Conservation (phyloP, 2,797 vertebrate genomes). For the Takifugu ocellatus region DNA sequence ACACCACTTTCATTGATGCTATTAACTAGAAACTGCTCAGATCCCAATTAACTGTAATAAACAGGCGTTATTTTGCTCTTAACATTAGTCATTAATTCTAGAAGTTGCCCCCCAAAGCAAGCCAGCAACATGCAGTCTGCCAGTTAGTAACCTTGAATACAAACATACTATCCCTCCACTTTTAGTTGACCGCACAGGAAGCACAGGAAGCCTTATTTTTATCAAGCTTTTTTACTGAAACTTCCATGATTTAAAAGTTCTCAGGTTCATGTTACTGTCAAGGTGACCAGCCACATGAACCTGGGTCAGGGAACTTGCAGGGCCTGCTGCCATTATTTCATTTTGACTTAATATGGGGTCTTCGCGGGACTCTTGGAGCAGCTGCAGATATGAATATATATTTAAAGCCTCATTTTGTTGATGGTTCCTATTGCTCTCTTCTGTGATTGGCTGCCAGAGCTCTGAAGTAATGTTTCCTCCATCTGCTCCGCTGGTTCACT, state of each 20-base stretch:
- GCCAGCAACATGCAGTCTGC: neutral
- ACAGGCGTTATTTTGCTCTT: too few relatives aligned
- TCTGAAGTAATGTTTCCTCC: constrained; percentile 43
- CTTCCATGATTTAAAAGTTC: too few relatives aligned
- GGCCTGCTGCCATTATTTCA: too few relatives aligned
- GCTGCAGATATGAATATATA: constrained; percentile 27
- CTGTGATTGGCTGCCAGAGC: constrained; percentile 35
- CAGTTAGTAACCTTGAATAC: neutral
- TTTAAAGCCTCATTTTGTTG: constrained; percentile 11
- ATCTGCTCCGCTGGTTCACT: constrained; percentile 29
- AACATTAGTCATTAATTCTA: neutral
- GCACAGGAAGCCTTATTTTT: neutral
- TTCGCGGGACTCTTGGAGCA: neutral
- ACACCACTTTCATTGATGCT: too few relatives aligned
- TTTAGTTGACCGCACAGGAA: neutral
- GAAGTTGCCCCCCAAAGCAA: neutral
- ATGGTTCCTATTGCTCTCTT: constrained; percentile 22
- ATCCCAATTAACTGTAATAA: too few relatives aligned
- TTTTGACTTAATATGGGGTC: too few relatives aligned
- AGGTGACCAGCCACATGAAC: too few relatives aligned
- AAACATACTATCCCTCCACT: neutral
- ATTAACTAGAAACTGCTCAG: too few relatives aligned
- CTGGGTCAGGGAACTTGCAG: too few relatives aligned
- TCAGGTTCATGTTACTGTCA: too few relatives aligned
- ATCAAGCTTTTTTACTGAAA: too few relatives aligned